phyloP scores from a whole-genome alignment of 2,888 invertebrate species.

The Diplazon laetatorius region DNA sequence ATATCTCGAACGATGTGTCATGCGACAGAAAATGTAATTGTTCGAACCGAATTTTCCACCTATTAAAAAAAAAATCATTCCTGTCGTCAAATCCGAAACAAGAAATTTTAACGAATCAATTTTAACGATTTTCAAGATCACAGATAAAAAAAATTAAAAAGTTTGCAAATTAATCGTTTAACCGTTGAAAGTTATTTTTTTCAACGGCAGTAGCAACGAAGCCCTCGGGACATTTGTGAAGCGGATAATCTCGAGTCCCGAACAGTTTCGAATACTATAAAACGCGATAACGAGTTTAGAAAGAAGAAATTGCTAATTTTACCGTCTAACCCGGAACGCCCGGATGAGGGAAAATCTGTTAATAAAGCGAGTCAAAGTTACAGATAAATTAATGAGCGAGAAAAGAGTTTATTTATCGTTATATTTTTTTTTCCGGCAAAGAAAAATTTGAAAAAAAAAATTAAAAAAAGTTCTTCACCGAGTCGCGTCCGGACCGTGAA shows the following conservation, averaged over 20 bases:
- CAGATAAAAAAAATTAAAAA: too few species aligned
- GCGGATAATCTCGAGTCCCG: neutral
- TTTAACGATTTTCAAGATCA: too few species aligned
- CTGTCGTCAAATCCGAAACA: too few species aligned
- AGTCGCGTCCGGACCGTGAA: neutral
- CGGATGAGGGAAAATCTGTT: neutral
- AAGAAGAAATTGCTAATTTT: constrained; percentile 6
- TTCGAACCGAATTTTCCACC: too few species aligned
- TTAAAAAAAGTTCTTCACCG: neutral
- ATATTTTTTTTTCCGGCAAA: neutral
- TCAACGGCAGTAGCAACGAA: neutral
- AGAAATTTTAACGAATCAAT: too few species aligned
- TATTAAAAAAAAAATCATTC: too few species aligned
- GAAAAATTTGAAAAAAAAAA: neutral
- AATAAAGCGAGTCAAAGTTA: neutral
- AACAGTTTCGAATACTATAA: neutral
- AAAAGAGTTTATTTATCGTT: neutral
- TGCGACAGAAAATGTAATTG: too few species aligned
- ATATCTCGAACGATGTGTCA: too few species aligned
- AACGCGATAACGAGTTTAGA: constrained; percentile 33
- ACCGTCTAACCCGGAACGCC: neutral
- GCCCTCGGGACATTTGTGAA: neutral
- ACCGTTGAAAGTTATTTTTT: neutral
- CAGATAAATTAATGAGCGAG: constrained; percentile 30
- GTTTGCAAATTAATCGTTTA: neutral